A percentile compares a stretch with the other conserved stretches of the same genome.
These are phyloP conservation scores for Condylura cristata DNA, from an alignment of 2,113 vertebrate species.

Conservation along the genomic window DNA sequence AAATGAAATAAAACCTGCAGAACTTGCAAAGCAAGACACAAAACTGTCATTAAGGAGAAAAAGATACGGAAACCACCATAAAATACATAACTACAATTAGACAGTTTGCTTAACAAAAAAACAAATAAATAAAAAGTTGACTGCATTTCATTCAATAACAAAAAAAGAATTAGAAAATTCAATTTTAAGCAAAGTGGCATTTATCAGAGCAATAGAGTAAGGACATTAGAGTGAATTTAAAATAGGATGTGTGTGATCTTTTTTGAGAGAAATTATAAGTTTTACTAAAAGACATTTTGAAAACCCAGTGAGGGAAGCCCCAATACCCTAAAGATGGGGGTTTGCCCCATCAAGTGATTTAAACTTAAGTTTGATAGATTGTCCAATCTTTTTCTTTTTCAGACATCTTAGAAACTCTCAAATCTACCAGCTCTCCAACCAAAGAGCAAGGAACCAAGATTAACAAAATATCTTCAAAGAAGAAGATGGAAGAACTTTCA, in stretches of 20 bases:
- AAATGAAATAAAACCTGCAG: neutral
- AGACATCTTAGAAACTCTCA: neutral
- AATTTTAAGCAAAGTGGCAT: constrained; percentile 41
- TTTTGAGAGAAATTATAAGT: neutral
- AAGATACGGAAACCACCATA: neutral
- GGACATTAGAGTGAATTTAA: constrained; percentile 4
- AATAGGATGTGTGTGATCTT: neutral
- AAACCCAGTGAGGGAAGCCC: neutral
- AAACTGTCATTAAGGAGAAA: neutral
- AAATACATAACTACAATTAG: neutral
- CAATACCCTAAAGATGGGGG: neutral
- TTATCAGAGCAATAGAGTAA: constrained; percentile 15
- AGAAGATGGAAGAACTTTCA: neutral
- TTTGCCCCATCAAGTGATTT: neutral
- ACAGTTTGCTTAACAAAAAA: constrained; percentile 14
- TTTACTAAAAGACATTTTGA: neutral
- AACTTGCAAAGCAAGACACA: neutral
- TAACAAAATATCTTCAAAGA: neutral
- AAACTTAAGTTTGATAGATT: neutral
- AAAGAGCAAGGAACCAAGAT: neutral
- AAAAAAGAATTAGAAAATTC: neutral
- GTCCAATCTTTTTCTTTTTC: neutral
- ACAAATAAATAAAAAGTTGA: constrained; percentile 11
- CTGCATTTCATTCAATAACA: neutral
- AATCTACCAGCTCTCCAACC: neutral